phyloP scores from a whole-genome alignment of 2,113 vertebrate genomes.

The Lipophrys pholis region DNA sequence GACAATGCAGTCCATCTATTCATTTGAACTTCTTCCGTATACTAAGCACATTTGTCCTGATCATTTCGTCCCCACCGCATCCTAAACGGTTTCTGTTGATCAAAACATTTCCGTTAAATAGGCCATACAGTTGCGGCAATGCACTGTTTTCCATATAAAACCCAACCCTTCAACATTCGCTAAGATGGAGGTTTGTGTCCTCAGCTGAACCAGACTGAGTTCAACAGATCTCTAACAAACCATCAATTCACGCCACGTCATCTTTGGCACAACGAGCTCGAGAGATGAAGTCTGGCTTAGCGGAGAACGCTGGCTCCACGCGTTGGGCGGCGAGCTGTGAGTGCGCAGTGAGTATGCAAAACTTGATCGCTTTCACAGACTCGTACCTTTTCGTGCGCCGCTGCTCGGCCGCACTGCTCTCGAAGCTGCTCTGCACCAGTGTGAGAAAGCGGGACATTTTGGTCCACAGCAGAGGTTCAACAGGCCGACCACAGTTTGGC shows the following conservation, averaged over 20 bases:
- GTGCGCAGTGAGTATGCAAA: neutral
- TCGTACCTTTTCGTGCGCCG: slow-evolving; percentile 43
- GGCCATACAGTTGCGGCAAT: neutral
- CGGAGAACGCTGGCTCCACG: neutral
- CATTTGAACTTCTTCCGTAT: no score
- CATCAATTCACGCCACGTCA: no score
- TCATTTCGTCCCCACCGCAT: neutral
- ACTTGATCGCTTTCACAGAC: neutral
- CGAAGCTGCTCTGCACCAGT: slow-evolving; percentile 57
- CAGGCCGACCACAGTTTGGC: slow-evolving; percentile 38
- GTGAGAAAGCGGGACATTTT: slow-evolving; percentile 78
- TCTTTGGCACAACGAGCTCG: neutral
- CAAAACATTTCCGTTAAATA: neutral
- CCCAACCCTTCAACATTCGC: no score
- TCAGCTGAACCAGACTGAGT: no score
- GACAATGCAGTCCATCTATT: no score
- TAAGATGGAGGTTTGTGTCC: neutral
- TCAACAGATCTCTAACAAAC: neutral
- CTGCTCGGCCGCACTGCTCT: slow-evolving; percentile 1
- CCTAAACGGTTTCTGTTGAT: neutral
- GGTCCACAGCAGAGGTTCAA: slow-evolving; percentile 77
- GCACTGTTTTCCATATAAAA: no score
- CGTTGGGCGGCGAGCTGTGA: neutral
- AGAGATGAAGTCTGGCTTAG: neutral
- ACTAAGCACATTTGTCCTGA: neutral